These are phyloP conservation scores for Agrilus planipennis DNA, from an alignment of 1,140 invertebrate genomes.

Conservation along the genomic window DNA sequence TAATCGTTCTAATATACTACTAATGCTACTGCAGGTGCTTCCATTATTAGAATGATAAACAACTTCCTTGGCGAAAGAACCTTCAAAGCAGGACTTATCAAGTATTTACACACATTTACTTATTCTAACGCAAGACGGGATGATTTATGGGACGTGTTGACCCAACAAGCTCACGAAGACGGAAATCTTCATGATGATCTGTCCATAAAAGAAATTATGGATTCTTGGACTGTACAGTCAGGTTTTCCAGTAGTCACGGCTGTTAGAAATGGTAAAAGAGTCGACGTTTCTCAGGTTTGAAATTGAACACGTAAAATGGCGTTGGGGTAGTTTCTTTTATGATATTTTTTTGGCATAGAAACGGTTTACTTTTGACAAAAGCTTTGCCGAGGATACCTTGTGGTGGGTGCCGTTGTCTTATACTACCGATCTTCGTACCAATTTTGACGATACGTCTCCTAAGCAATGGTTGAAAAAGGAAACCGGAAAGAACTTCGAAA, in stretches of 20 bases:
- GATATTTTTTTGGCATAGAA: conserved; percentile 31
- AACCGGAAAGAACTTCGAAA: conserved; percentile 12
- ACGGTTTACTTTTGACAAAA: conserved; percentile 35
- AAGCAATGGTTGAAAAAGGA: conserved; percentile 26
- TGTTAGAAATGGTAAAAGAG: conserved; percentile 33
- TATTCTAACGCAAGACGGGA: conserved; percentile 49
- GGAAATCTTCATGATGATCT: conserved; percentile 35
- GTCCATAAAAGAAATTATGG: conserved; percentile 58
- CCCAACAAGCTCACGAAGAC: conserved; percentile 36
- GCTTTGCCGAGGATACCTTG: conserved; percentile 16
- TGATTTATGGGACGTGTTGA: conserved; percentile 57
- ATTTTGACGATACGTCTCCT: conserved; percentile 28
- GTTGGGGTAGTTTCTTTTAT: conserved; percentile 8
- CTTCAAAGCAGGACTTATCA: conserved; percentile 53
- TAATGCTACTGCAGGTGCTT: conserved; percentile 39
- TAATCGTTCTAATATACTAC: not conserved
- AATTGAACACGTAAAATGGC: conserved; percentile 8
- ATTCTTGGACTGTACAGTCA: conserved; percentile 70
- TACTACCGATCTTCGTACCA: conserved; percentile 30
- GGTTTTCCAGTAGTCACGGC: conserved; percentile 70
- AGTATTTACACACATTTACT: conserved; percentile 42
- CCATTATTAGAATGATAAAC: conserved; percentile 70
- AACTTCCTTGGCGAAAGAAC: conserved; percentile 55
- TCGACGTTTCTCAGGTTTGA: conserved; percentile 41
- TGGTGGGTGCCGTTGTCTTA: conserved; percentile 49